Evolutionary conservation across 2,797 vertebrate genomes (phyloP).

Genomic region (Myotis daubentonii): DNA sequence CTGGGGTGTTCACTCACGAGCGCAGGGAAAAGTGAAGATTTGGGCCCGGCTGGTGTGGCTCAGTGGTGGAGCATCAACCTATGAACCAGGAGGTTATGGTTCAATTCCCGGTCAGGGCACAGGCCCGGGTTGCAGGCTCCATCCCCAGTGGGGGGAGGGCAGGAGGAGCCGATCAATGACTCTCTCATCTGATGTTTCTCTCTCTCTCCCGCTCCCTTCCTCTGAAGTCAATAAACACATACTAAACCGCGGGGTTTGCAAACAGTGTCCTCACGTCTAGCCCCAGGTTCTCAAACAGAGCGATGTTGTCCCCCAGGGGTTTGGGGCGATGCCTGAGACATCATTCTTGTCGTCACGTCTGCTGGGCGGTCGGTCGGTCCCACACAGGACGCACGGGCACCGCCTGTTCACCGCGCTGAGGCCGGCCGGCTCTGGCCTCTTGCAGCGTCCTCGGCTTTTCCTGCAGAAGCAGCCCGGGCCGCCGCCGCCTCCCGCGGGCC

Average conservation of each 20-base stretch:
- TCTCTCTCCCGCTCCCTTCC: too few species aligned
- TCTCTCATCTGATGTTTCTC: too few species aligned
- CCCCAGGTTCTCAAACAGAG: neutral
- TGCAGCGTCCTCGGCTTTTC: neutral
- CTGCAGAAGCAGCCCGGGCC: neutral
- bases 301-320: rapidly evolving
- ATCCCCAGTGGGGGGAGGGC: too few species aligned
- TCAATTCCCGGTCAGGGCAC: too few species aligned
- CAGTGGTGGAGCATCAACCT: too few species aligned
- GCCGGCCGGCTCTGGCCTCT: neutral
- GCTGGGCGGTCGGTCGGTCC: rapidly evolving
- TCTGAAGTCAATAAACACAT: too few species aligned
- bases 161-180: too few species aligned
- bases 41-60: too few species aligned
- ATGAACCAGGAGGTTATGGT: too few species aligned
- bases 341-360: neutral
- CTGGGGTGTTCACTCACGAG: neutral
- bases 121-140: too few species aligned
- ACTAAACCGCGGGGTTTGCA: too few species aligned
- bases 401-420: rapidly evolving
- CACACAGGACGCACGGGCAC: too few species aligned
- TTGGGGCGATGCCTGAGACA: neutral
- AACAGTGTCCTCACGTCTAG: neutral
- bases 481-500: neutral
- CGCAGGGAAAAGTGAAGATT: neutral